Evolutionary conservation across 2,797 vertebrate species (phyloP).

Genomic region (Macropus fuliginosus): DNA sequence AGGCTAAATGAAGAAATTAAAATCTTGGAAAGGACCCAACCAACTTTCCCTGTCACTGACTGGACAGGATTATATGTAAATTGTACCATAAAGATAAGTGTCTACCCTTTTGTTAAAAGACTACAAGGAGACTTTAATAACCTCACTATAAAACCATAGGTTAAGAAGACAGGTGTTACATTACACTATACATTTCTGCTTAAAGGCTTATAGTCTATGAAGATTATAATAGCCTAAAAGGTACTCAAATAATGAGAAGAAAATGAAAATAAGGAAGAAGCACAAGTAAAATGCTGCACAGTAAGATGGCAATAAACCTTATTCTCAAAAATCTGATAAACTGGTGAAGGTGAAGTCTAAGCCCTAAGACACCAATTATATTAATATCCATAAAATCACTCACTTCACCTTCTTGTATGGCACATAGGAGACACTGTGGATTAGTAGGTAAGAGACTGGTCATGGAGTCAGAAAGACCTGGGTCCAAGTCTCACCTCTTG

Average conservation of each 20-base stretch:
- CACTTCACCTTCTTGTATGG: no score
- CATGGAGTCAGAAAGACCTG: not conserved
- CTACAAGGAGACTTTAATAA: not conserved
- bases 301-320: not conserved
- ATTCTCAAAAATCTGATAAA: not conserved
- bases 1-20: not conserved
- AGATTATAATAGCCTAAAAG: not conserved
- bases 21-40: not conserved
- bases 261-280: not conserved
- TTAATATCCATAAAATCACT: not conserved
- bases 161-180: no score
- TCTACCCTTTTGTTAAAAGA: not conserved
- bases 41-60: not conserved
- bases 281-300: not conserved
- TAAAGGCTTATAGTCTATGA: not conserved
- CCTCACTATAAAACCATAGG: no score
- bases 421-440: not conserved
- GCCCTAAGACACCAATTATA: not conserved
- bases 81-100: not conserved
- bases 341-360: not conserved
- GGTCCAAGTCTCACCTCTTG: not conserved
- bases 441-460: not conserved
- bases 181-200: no score
- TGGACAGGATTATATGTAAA: not conserved
- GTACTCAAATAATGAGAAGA: not conserved